Evolutionary conservation across 2,888 invertebrate genomes (phyloP), one percentile per base, ranked within the genome.

Genomic region (Dromius quadrimaculatus): DNA sequence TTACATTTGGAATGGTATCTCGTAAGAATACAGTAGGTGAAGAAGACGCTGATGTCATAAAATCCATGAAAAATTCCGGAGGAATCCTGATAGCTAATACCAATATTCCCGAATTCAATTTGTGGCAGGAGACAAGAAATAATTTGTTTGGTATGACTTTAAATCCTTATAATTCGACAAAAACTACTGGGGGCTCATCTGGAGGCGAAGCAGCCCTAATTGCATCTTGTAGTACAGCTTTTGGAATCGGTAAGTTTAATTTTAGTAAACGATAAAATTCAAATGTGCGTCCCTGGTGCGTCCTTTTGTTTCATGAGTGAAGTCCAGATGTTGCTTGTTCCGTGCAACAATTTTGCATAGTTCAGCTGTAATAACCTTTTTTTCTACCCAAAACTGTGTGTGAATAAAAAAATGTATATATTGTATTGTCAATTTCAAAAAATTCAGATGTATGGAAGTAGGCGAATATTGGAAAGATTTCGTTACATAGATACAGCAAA

Each of bases 91-190:
- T 97, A 20, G 95, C 92, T 1, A 90, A 92, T 47, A 95, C 96
- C n/a, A 98, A 97, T 81, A 89, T 96, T 32, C 96, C 97, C 0
- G 97, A 97, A 83, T 85, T 97, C 32, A 97, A 97, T 83, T 88
- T 95, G 83, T 98, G 98, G 90, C 88, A 88, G 79, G 98, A 98
- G 83, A 90, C 94, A 0, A 88, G 92, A 71, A 98, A 98, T 84
- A 90, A 90, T 77, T 80, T 98, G 61, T 93, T 92, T 80, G 98
- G 98, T 0, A 87, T 92, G 78, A 95, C 97, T 0, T 89, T 88
- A 77, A 98, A 98, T 85, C 96, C 98, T 0, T 97, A 97, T 81
- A 90, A 97, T 82, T 86, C 89, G 0, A 90, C 92, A 0, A 87
- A 94, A 72, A 94, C 90, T 0, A 90, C 90, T 1, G 98, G 98